Percentiles rank a stretch among this genome's conserved stretches.
These are phyloP conservation scores for Ephestia elutella DNA, from an alignment of 1,140 invertebrate species.

Conservation along the genomic window DNA sequence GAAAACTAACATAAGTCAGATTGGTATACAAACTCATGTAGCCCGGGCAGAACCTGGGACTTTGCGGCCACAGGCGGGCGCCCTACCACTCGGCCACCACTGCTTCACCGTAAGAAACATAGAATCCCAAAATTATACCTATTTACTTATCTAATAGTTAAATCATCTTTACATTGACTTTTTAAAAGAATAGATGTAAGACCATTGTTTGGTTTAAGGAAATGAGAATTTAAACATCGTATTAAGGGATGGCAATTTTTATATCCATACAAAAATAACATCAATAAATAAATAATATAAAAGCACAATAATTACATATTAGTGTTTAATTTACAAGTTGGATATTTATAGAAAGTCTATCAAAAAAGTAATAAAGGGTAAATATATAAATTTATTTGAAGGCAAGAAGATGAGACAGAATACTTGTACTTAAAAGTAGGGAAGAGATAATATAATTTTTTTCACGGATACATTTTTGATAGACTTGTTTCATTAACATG, in stretches of 20 bases:
- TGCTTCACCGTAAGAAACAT: no score
- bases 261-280: conserved; percentile 51
- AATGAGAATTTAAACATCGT: conserved; percentile 11
- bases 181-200: no score
- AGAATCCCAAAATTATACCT: no score
- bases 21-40: no score
- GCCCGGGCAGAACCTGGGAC: no score
- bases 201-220: not conserved
- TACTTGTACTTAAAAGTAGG: not conserved
- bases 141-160: no score
- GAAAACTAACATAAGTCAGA: no score
- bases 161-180: no score
- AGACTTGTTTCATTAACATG: conserved; percentile 16
- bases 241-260: conserved; percentile 25
- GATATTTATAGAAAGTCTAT: conserved; percentile 20
- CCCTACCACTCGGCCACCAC: no score
- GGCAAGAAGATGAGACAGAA: not conserved
- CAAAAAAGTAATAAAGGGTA: conserved; percentile 11
- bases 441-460: not conserved
- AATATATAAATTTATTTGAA: not conserved
- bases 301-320: conserved; percentile 49
- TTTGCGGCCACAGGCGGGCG: no score
- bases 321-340: conserved; percentile 30
- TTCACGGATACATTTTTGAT: conserved; percentile 17
- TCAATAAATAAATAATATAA: conserved; percentile 63